Evolutionary conservation across 2,113 vertebrate species (phyloP), one percentile per base, ranked within the genome.

Genomic region (Miniopterus natalensis): DNA sequence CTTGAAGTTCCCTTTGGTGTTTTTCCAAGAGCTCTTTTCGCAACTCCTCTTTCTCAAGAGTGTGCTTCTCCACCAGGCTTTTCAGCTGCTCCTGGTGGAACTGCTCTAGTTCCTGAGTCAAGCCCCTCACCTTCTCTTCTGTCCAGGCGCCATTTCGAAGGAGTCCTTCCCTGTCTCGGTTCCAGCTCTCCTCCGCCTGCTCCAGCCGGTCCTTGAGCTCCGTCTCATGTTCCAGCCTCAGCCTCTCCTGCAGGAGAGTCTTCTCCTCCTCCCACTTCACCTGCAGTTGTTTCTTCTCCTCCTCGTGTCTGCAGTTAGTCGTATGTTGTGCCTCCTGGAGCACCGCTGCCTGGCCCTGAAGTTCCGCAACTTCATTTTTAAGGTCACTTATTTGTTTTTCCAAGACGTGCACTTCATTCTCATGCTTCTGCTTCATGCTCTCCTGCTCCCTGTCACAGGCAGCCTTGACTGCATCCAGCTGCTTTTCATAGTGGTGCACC

Each of bases 371-470:
- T 11, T 98, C 98, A 31, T 61, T 96, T 96, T 98, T 98, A 81
- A 99, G 97, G 80, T 92, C 65, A n/a, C 63, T 95, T 78, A 99
- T 95, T 91, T 99, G 98, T 79, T 98, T 88, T 89, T 98, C 98
- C 96, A 99, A 85, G 83, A 79, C 70, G 8, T 93, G 95, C 55
- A 98, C 94, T 88, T 99, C 99, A 14, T 98, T 96, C 2, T 98
- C 55, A 51, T 98, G 97, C 90, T 98, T 98, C 42, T 98, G 97
- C 81, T 94, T 98, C 78, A 98, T 45, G 3, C 88, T 80, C 49
- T 98, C 98, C 63, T 98, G 98, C 96, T 99, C 99, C 83, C 98
- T 98, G 12, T 99, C 98, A 68, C 98, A 98, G 42, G n/a, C 79
- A 5, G 14, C 12, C 96, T 97, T 98, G 74, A 98, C 98, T 94